Base-by-base conservation (phyloP, 2,797 vertebrate species). In the Calcarius lapponicus region DNA sequence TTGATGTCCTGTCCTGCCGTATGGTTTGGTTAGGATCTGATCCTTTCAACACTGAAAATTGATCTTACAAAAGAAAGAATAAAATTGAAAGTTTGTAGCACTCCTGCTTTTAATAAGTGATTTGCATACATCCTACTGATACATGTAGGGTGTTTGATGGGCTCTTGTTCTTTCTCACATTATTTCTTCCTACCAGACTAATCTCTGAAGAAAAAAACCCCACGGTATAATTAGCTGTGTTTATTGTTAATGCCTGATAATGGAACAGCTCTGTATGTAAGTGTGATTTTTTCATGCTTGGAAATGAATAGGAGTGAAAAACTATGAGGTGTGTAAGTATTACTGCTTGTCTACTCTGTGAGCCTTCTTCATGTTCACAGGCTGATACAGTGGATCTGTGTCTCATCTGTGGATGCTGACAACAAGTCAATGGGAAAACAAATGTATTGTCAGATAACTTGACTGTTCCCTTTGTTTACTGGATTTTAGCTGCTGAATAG, bases 391-490 rank as follows among this genome's bases (percentile, higher is more conserved):
- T 74, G 32, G 82, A 80, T 80, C 58, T 29, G n/a, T 86, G 82
- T 79, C 51, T 92, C 90, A 40, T 93, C 80, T 67, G 65, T 86
- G 69, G 79, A 43, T 43, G 53, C 82, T 92, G 93, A 86, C 85
- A 73, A 58, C 31, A 45, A 43, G 43, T 91, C 92, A 85, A 83
- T 88, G 61, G 64, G 73, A 80, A 66, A 93, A 92, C 87, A 93
- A 92, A 90, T 58, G 66, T 43, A 40, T 93, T 93, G 91, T 92
- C 70, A 48, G 57, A 48, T 65, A 83, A 47, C 65, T 71, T 95
- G 82, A 75, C 76, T 88, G 72, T 90, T 92, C 25, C 61, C 86
- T 95, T 95, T 96, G 91, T 86, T 64, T 26, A 17, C 73, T 88
- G 71, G n/a, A 51, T 90, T 95, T 88, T 72, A 88, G 42, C 62